phyloP scores from a whole-genome alignment of 1,140 invertebrate genomes.

The Panonychus citri region DNA sequence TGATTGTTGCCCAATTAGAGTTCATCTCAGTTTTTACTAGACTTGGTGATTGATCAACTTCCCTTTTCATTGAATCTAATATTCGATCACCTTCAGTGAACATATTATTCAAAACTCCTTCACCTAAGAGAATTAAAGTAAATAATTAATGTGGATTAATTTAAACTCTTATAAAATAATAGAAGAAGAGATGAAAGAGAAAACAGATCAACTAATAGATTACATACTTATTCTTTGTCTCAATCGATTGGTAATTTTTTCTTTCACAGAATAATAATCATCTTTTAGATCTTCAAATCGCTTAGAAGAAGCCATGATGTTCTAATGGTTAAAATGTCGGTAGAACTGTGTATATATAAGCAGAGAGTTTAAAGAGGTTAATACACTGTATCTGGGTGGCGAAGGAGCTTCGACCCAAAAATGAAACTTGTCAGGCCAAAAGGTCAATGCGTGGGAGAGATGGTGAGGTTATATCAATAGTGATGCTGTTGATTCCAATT shows the following conservation, averaged over 20 bases:
- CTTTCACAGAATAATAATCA: conserved; percentile 4
- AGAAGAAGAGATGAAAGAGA: conserved; percentile 2
- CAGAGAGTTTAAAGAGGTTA: no score
- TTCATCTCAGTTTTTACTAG: conserved; percentile 3
- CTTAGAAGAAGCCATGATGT: conserved; percentile 7
- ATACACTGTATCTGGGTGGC: no score
- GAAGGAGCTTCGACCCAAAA: no score
- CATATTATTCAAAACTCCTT: conserved; percentile 3
- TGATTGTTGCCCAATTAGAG: not conserved
- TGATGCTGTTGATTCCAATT: no score
- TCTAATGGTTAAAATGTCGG: not conserved
- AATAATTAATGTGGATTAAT: no score
- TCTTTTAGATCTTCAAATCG: conserved; percentile 11
- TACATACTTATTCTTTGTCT: conserved; percentile 8
- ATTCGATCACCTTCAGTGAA: conserved; percentile 7
- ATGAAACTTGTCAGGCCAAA: no score
- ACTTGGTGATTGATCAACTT: conserved; percentile 2
- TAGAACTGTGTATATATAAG: no score
- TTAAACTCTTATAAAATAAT: conserved; percentile 8
- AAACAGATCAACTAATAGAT: no score
- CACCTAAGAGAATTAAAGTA: no score
- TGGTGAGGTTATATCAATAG: no score
- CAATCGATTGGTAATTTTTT: conserved; percentile 3
- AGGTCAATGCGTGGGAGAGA: no score
- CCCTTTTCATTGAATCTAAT: not conserved